Evolutionary conservation across 2,888 invertebrate genomes (phyloP), one percentile per base, ranked within the genome.

Genomic region (Azorinus chamasolen): DNA sequence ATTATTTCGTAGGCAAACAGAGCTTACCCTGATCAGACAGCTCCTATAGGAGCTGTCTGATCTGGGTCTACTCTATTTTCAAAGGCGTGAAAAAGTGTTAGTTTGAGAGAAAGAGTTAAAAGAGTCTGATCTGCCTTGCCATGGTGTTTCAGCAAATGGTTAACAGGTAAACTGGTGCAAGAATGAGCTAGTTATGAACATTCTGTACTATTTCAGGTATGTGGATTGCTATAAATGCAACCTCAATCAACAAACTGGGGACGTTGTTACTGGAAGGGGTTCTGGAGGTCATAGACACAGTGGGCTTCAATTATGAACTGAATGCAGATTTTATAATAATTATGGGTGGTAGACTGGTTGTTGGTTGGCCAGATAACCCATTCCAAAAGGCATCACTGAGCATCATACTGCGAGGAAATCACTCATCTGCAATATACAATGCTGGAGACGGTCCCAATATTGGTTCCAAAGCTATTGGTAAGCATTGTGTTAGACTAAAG

Each of bases 401-500:
- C 12, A 84, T 87, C 2, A 76, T 75, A 10, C 70, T 87, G 2
- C 59, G 78, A 46, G 87, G 85, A 8, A 66, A 80, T 43, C 80
- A 79, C 51, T 62, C 75, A 1, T 78, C 84, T 8, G 63, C 74
- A 0, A 55, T 48, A 8, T 83, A 74, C 48, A 48, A 70, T 46
- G 51, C 48, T 6, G 55, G 65, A 0, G 66, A 62, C 51, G 86
- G 84, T 6, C 77, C 85, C 8, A 66, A 71, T 8, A 55, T 88
- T 1, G 87, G 87, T 1, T 59, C 82, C 2, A 88, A 87, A 66
- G 86, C 78, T 8, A 83, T 88, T 62, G 88, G 88, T 88, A 69
- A 32, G 77, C 62, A 22, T 46, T 46, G 4, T 24, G 43, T 43
- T 6, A 32, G 32, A 32, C 32, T 32, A 32, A 4, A 32, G n/a